Percentiles rank a stretch among this genome's conserved stretches.
phyloP scores from a whole-genome alignment of 2,797 vertebrate species.

The Anomalospiza imberbis region DNA sequence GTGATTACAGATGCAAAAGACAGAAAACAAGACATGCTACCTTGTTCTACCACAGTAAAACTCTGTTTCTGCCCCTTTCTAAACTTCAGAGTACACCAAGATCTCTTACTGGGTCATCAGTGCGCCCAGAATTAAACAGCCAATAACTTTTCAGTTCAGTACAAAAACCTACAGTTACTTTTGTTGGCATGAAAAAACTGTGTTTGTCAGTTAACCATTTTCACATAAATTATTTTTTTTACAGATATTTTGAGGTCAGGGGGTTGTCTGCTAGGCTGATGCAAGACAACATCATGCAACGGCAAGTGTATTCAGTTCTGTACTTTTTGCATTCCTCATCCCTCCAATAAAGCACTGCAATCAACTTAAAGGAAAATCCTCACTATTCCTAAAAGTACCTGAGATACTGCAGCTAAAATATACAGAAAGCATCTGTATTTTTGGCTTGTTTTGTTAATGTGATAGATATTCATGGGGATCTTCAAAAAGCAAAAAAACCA shows the following conservation, averaged over 20 bases:
- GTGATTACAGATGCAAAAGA: neutral
- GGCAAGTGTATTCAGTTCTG: neutral
- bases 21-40: neutral
- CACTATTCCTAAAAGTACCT: neutral
- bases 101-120: neutral
- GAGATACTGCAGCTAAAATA: neutral
- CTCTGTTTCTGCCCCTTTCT: neutral
- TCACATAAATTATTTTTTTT: neutral
- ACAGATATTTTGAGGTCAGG: neutral
- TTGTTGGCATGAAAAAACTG: neutral
- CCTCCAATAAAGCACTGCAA: neutral
- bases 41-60: neutral
- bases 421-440: neutral
- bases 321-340: neutral
- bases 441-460: neutral
- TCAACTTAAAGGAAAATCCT: neutral
- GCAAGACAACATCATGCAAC: neutral
- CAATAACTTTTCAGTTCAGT: neutral
- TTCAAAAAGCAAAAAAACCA: neutral
- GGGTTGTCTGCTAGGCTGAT: neutral
- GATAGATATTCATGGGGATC: neutral
- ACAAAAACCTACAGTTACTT: neutral
- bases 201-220: neutral
- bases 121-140: neutral
- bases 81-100: neutral